A percentile compares a stretch with the other conserved stretches of the same genome.
Conservation (phyloP, 2,113 vertebrate species). For the Nycticryphes semicollaris region DNA sequence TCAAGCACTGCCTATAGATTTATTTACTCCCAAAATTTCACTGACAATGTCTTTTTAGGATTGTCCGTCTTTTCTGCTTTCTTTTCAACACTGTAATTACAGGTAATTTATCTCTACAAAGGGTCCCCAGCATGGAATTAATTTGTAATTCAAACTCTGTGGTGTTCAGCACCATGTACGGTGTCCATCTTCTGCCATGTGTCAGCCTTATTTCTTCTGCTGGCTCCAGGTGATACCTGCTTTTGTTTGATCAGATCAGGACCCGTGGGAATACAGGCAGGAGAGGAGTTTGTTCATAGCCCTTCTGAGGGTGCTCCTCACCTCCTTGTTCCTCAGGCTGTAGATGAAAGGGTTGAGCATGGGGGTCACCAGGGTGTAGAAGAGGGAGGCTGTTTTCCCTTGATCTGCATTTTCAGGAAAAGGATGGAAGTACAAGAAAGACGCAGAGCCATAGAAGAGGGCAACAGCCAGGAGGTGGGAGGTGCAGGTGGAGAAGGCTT, state of each 20-base stretch:
- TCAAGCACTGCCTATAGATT: background rate
- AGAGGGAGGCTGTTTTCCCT: conserved; percentile 34
- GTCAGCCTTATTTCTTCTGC: background rate
- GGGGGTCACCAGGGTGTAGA: conserved; percentile 18
- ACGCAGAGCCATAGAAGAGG: conserved; percentile 38
- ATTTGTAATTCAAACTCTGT: background rate
- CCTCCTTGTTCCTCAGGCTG: conserved; percentile 39
- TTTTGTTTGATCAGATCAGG: too few relatives aligned
- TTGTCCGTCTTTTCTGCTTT: background rate
- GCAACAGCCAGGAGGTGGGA: conserved; percentile 49
- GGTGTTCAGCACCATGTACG: background rate
- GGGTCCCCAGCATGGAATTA: background rate
- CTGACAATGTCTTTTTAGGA: background rate
- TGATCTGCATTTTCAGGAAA: background rate
- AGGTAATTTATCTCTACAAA: background rate
- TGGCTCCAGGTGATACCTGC: accelerated
- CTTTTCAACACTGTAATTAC: background rate
- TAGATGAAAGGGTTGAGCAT: conserved; percentile 55
- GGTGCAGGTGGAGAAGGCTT: conserved; percentile 50
- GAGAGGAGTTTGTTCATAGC: accelerated
- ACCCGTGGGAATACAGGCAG: background rate
- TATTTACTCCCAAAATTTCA: background rate
- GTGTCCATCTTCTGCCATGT: background rate
- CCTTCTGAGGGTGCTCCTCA: conserved; percentile 23
- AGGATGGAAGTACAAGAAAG: conserved; percentile 36